Conservation (phyloP, 1,140 invertebrate species). For the Drosophila azteca region DNA sequence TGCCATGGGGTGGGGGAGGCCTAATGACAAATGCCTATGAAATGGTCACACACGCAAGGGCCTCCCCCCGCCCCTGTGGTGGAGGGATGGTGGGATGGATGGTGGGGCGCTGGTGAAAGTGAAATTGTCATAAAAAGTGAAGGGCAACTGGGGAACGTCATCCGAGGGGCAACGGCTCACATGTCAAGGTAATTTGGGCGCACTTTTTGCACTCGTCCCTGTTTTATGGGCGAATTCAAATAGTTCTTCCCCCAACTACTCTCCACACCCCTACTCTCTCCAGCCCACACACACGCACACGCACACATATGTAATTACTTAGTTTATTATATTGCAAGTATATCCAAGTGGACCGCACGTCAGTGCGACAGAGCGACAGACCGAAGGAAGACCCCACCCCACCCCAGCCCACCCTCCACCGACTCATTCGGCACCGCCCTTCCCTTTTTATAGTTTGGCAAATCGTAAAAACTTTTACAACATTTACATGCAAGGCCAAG, state of each 20-base stretch:
- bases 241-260: constrained; percentile 44
- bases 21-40: constrained; percentile 73
- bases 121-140: constrained; percentile 80
- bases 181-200: constrained; percentile 79
- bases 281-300: constrained; percentile 4
- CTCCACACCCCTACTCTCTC: constrained; percentile 36
- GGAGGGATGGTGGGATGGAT: neutral
- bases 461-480: constrained; percentile 81
- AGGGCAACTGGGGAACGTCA: constrained; percentile 65
- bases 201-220: constrained; percentile 70
- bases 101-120: constrained; percentile 51
- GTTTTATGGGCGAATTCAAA: constrained; percentile 78
- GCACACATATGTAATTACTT: constrained; percentile 73
- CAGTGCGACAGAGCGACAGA: neutral
- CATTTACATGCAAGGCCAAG: constrained; percentile 69
- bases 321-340: constrained; percentile 78
- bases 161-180: constrained; percentile 28
- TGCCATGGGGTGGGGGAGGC: neutral
- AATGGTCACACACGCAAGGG: constrained; percentile 73
- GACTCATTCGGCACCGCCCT: neutral
- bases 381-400: neutral
- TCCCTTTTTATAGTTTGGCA: constrained; percentile 78
- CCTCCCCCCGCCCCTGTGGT: neutral
- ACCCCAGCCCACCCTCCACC: neutral
- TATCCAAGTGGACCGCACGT: constrained; percentile 35